Evolutionary conservation across 1,140 invertebrate species (phyloP).

Genomic region (Parapsyche elsis): DNA sequence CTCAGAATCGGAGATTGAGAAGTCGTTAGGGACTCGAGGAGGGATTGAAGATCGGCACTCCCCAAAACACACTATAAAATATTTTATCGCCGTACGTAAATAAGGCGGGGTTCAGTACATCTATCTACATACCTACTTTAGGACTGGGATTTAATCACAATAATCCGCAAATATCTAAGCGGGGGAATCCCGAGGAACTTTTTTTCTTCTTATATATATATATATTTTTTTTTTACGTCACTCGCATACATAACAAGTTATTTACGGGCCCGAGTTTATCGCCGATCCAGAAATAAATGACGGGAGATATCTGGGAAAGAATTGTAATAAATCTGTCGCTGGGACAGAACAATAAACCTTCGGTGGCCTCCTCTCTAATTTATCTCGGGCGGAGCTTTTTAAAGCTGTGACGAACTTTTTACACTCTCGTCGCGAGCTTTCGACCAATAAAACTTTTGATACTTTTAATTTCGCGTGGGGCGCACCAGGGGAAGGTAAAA

Average conservation of each 20-base stretch:
- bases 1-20: constrained; percentile 16
- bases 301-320: constrained; percentile 50
- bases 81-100: constrained; percentile 41
- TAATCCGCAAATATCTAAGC: constrained; percentile 32
- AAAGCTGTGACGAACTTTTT: background rate
- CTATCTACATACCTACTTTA: background rate
- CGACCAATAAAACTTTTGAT: no score
- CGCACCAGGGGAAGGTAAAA: no score
- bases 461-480: no score
- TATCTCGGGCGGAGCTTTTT: constrained; percentile 34
- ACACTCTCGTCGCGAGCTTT: no score
- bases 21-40: background rate
- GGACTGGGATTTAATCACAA: constrained; percentile 43
- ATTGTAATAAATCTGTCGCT: constrained; percentile 53
- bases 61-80: constrained; percentile 37
- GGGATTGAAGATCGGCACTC: no score
- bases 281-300: constrained; percentile 54
- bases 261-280: constrained; percentile 53
- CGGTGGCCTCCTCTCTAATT: constrained; percentile 48
- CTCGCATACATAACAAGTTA: constrained; percentile 50
- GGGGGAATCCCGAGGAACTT: background rate
- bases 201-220: background rate
- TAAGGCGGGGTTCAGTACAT: constrained; percentile 12
- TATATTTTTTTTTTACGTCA: constrained; percentile 43
- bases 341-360: constrained; percentile 50